Evolutionary conservation across 2,113 vertebrate genomes (phyloP).

Genomic region (Heterochromis multidens): DNA sequence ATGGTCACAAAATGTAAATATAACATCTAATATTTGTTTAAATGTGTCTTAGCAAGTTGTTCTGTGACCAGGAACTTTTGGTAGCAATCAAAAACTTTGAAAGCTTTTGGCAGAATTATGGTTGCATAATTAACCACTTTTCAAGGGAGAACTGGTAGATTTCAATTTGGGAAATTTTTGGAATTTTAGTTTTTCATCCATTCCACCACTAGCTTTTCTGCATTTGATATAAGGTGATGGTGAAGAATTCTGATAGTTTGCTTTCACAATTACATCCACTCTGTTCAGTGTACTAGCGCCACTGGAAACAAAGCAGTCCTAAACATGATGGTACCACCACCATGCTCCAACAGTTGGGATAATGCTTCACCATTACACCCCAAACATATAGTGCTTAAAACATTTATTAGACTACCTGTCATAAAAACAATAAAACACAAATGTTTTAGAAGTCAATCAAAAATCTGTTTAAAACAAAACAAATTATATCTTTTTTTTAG

Average conservation of each 20-base stretch:
- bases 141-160: too few species aligned
- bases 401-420: too few species aligned
- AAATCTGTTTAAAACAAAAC: too few species aligned
- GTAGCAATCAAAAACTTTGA: not conserved
- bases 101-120: not conserved
- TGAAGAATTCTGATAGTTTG: not conserved
- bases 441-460: too few species aligned
- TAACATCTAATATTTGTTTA: not conserved
- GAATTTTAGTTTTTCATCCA: not conserved
- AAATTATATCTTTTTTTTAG: too few species aligned
- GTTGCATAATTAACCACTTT: not conserved
- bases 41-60: not conserved
- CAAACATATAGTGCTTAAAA: too few species aligned
- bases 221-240: not conserved
- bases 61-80: not conserved
- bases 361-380: not conserved
- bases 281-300: not conserved
- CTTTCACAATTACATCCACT: not conserved
- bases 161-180: too few species aligned
- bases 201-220: not conserved
- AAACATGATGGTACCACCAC: not conserved
- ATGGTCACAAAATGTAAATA: not conserved
- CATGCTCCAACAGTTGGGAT: not conserved
- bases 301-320: not conserved
- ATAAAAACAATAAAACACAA: too few species aligned